Evolutionary conservation across 1,140 invertebrate species (phyloP), one percentile per base, ranked within the genome.

Genomic region (Drosophila simulans): DNA sequence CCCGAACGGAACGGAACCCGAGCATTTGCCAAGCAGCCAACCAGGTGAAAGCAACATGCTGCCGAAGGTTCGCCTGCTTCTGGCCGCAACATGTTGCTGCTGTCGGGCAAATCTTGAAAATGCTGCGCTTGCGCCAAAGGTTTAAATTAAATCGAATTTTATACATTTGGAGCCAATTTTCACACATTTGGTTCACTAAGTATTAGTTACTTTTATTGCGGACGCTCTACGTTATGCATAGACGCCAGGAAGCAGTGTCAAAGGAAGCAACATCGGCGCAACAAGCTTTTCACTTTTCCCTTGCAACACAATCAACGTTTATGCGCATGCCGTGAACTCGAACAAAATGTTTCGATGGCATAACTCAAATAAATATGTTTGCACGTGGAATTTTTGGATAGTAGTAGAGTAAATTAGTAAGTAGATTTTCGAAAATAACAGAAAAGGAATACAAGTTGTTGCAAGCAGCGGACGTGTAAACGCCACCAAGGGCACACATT

Each of bases 211-310:
- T 1, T 31, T 11, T 12, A 15, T 15, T 31, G 15, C n/a, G 5
- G 8, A 4, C 11, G 15, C 13, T 15, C 31, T 10, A 31, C 7
- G 8, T 3, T 10, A 7, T 10, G 1, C 31, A 31, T 31, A 3
- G 31, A 31, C 10, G 31, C 31, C 2, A 3, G 8, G 2, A 31
- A 3, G 17, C 12, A 11, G 27, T 5, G 8, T 37, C 13, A 20
- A 52, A 22, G 35, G 39, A 53, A 65, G 35, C 46, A 59, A 37
- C 54, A 42, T 20, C 5, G 49, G 54, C 69, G 51, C 58, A 56
- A 40, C 45, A 42, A 53, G 57, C 73, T 59, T 81, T 77, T 85
- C 59, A 73, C 71, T 69, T 81, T 86, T 68, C 40, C 60, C 40
- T 68, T 31, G 49, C 52, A 62, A 68, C 39, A 51, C 40, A 53